A percentile compares a stretch with the other conserved stretches of the same genome.
Conservation (phyloP, 64 coral and sea anemone species). For the Dendronephthya gigantea region DNA sequence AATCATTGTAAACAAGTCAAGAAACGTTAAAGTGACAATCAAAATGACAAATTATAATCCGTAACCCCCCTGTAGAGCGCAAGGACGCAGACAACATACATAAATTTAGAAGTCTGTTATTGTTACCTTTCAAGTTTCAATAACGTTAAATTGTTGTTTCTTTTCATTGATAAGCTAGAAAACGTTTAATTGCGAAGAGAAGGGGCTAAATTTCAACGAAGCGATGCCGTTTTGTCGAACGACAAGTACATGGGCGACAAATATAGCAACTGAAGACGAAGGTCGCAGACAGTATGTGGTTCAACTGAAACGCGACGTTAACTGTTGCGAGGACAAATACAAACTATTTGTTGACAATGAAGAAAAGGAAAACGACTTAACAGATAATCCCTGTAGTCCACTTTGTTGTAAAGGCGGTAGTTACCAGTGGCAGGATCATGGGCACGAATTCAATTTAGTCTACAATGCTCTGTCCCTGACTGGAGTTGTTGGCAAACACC, state of each 20-base stretch:
- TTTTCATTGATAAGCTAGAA: not conserved
- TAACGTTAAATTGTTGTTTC: not conserved
- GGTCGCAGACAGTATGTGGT: constrained; percentile 56
- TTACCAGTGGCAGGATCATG: constrained; percentile 79
- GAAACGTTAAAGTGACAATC: no score
- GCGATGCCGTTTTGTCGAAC: constrained; percentile 55
- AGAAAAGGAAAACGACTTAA: constrained; percentile 36
- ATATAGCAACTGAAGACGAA: constrained; percentile 53
- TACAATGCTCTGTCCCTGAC: constrained; percentile 61
- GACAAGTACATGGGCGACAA: constrained; percentile 69
- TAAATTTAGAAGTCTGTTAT: not conserved
- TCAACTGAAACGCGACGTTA: constrained; percentile 48
- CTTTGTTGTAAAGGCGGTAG: constrained; percentile 59
- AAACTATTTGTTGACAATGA: constrained; percentile 66
- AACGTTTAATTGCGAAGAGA: not conserved
- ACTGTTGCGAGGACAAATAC: constrained; percentile 54
- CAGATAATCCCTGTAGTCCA: constrained; percentile 74
- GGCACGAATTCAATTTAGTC: constrained; percentile 58
- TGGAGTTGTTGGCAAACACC: constrained; percentile 47
- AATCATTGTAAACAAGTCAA: no score
- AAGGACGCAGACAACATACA: not conserved
- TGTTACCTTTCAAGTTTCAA: not conserved
- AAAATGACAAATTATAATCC: no score
- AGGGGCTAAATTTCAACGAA: not conserved
- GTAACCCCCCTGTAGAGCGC: no score